phyloP scores from a whole-genome alignment of 2,888 invertebrate genomes.

The Nephrotoma flavescens region DNA sequence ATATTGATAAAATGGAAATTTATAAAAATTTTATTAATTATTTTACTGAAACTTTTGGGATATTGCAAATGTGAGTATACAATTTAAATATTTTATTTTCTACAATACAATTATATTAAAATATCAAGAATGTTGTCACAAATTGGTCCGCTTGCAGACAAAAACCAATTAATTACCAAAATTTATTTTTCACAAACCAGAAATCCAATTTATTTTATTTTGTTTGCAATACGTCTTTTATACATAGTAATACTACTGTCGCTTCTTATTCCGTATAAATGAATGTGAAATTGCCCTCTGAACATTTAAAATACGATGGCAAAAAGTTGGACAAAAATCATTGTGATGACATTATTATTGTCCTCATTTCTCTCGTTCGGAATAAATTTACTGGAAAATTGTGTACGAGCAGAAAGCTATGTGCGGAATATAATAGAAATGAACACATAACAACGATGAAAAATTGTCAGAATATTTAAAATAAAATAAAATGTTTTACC shows the following conservation, averaged over 20 bases:
- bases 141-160: background rate
- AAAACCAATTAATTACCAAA: background rate
- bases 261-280: background rate
- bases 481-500: background rate
- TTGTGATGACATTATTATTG: background rate
- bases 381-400: background rate
- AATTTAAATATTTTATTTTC: background rate
- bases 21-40: background rate
- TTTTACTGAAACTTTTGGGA: background rate
- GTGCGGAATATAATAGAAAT: background rate
- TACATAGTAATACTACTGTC: background rate
- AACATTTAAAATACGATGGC: background rate
- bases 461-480: background rate
- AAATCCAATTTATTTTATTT: background rate
- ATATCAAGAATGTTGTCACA: too few species aligned
- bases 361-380: background rate
- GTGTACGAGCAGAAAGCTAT: background rate
- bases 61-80: background rate
- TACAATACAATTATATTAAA: too few species aligned
- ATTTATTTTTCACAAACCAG: background rate
- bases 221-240: background rate
- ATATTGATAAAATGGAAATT: background rate
- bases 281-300: background rate
- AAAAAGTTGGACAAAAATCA: background rate
- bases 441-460: background rate